Evolutionary conservation across 1,140 invertebrate species (phyloP), one percentile per base, ranked within the genome.

Genomic region (Vanessa atalanta): DNA sequence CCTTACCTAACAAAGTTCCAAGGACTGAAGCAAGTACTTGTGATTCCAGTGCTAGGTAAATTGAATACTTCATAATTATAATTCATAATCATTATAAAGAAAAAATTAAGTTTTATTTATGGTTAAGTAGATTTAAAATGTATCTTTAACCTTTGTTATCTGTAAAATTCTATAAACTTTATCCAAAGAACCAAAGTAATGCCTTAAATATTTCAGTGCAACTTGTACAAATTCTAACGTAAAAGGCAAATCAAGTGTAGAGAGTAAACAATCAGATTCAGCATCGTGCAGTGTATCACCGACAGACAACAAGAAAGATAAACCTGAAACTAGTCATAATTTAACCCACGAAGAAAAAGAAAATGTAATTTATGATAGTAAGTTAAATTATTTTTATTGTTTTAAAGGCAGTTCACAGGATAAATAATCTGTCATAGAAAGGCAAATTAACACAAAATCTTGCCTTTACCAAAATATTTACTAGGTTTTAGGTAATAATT

Each of bases 1-100:
- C 93, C 72, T 94, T 95, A 77, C 95, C 95, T 13, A 95, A 94
- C 80, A 97, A 97, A 94, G 95, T 97, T 63, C 94, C 96, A 48
- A 93, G 95, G 77, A 96, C 95, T 66, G 90, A 89, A 67, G 79
- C 88, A 12, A 87, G 75, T 67, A 76, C 83, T 13, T 88, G 88
- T 88, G 83, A 90, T 67, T 83, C 88, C 47, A 88, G 84, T 82
- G 79, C 87, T 68, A 86, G 88, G 90, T 91, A 81, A 78, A 61
- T 61, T 23, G 12, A 64, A 53, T 51, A 63, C 50, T 0, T 3
- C 20, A 20, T n/a, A 2, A 57, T 16, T 16, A 9, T 43, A 43
- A 43, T 43, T 6, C 26, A 6, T 31, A 31, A 31, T 31, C 26
- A 31, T 31, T 31, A 6, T 31, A 31, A 31, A 31, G 1, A 31